phyloP scores from a whole-genome alignment of 2,888 invertebrate genomes.

The Melieria crassipennis region DNA sequence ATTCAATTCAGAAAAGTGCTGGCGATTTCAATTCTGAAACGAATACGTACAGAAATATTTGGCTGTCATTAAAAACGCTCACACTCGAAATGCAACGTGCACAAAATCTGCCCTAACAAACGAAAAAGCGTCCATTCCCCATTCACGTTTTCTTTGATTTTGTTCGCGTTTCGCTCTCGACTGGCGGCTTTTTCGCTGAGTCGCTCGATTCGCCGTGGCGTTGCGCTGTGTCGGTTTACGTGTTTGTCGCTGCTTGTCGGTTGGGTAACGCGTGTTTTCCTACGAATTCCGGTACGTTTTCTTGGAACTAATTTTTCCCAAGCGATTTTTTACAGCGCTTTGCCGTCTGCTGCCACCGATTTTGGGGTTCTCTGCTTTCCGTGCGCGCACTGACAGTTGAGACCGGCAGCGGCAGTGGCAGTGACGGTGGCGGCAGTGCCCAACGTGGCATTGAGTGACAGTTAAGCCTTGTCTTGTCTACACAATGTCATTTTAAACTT shows the following conservation, averaged over 20 bases:
- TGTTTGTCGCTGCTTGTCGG: conserved; percentile 23
- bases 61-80: too few species aligned
- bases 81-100: too few species aligned
- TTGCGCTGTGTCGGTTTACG: conserved; percentile 14
- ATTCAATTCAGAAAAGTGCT: too few species aligned
- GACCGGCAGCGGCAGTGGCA: not conserved
- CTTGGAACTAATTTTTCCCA: conserved; percentile 62
- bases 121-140: too few species aligned
- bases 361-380: not conserved
- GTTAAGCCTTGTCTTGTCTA: conserved; percentile 37
- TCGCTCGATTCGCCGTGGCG: too few species aligned
- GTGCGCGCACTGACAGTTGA: not conserved
- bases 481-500: conserved; percentile 36
- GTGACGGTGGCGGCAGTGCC: not conserved
- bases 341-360: conserved; percentile 30
- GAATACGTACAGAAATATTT: too few species aligned
- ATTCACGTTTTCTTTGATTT: too few species aligned
- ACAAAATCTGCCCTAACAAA: too few species aligned
- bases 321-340: conserved; percentile 29
- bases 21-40: too few species aligned
- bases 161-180: too few species aligned
- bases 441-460: conserved; percentile 24
- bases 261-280: conserved; percentile 53
- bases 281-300: conserved; percentile 61
- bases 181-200: too few species aligned